Base-by-base conservation (phyloP, 2,113 vertebrate genomes). In the Pampusana beccarii region DNA sequence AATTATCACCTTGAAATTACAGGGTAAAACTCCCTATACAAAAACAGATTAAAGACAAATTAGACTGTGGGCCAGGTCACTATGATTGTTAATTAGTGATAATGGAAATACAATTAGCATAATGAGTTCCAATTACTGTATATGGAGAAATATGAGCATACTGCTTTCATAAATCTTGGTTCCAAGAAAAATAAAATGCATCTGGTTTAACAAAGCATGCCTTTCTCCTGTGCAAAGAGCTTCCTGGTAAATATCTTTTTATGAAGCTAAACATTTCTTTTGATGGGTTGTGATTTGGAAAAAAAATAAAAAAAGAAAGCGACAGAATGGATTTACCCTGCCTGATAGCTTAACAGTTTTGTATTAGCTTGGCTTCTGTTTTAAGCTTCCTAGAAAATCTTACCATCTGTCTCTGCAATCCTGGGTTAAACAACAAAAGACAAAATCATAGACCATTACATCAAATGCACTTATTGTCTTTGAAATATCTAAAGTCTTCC, bases 1-100 rank as follows among this genome's bases (percentile, higher is more conserved):
- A 98, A 98, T 98, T 98, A 98, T 98, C 98, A 98, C 98, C 98
- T 98, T 98, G 98, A 98, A 98, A 98, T 98, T 98, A 98, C 97
- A 98, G 97, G 96, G 97, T 98, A 98, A 98, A 98, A 98, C 97
- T 98, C 97, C 97, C 97, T 98, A 97, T 98, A 98, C 98, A 98
- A 98, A 98, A 98, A 98, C 98, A 98, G 98, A 98, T 98, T 98
- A 98, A 98, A 98, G 97, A 98, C 98, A 98, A 98, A 99, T 99
- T 98, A 99, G 98, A 98, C 97, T 95, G 97, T 97, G 98, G 98
- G 96, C 97, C 98, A 98, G 98, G 98, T 98, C 98, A 98, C 97
- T 98, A 98, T 98, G 98, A 98, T 98, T 98, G 98, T 97, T 98
- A 99, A 99, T 99, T 99, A 99, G 98, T 98, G 98, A 96, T 98